These are phyloP conservation scores for Lanius collurio DNA, from an alignment of 2,113 vertebrate genomes.

Conservation along the genomic window DNA sequence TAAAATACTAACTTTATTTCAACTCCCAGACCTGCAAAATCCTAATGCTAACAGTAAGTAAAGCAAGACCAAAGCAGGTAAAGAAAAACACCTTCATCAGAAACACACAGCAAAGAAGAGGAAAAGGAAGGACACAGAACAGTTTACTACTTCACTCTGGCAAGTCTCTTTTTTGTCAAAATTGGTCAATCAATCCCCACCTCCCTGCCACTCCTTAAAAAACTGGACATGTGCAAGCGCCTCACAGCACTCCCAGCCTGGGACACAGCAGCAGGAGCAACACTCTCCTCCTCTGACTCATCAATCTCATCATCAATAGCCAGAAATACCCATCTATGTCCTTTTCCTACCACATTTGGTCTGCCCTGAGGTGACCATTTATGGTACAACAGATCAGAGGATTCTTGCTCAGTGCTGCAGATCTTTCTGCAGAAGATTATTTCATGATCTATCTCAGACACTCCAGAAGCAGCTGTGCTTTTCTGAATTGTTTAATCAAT, in stretches of 20 bases:
- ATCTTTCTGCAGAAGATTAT: neutral
- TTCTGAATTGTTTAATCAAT: neutral
- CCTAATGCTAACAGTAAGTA: neutral
- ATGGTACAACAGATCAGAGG: neutral
- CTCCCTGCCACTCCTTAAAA: neutral
- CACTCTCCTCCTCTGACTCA: neutral
- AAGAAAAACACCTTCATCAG: neutral
- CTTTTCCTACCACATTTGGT: neutral
- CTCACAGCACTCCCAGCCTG: neutral
- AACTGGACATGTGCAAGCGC: rapidly evolving
- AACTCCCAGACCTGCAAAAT: neutral
- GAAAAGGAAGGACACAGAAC: neutral
- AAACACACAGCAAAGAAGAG: neutral
- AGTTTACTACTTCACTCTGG: neutral
- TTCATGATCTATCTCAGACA: neutral
- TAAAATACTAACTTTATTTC: neutral
- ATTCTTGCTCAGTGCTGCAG: neutral
- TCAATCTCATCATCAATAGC: neutral
- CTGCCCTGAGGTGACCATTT: neutral
- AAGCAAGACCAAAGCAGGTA: neutral
- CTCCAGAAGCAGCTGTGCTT: neutral
- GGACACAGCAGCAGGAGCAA: neutral
- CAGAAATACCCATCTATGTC: neutral
- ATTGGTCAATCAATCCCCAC: neutral
- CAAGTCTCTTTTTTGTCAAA: neutral